Evolutionary conservation across 2,797 vertebrate genomes (phyloP), one percentile per base, ranked within the genome.

Genomic region (Channa striata): DNA sequence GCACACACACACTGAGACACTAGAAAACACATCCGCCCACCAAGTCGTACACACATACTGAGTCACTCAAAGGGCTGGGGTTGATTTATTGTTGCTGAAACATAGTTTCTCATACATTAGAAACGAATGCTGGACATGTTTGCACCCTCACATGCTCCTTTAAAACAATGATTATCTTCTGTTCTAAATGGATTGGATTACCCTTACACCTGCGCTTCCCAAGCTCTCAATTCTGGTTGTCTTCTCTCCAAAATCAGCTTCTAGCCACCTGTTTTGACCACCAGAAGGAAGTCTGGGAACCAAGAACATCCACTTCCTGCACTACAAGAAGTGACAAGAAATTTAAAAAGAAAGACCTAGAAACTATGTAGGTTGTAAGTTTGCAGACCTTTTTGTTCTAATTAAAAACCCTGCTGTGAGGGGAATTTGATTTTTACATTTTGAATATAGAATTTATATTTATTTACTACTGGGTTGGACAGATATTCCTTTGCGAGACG

Each of bases 211-310:
- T 83, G 73, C 69, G 75, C 77, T 84, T n/a, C 81, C 51, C 82
- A 81, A 73, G 77, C 77, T 42, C 57, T 59, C 46, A 36, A 21
- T 77, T 81, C 74, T 74, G 50, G 44, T 77, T 87, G 89, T 85
- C 81, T 64, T 78, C 64, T 46, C n/a, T 91, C 89, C 84, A 90
- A 85, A 83, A 83, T 87, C 84, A 76, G 72, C 86, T 67, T 80
- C 46, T 25, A 17, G 59, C 89, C 91, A 92, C 92, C 91, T 93
- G 92, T 92, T 91, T 48, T 65, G 70, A 77, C 77, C 72, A 77
- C 59, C 62, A 47, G 13, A 62, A 78, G 57, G 37, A 3, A 77
- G 17, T 42, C 49, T 84, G 77, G 71, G 77, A 87, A 72, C 50
- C 7, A 16, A 82, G 3, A 68, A 16, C 59, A 58, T 54, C 72